These are phyloP conservation scores for Drosophila tani DNA, from an alignment of 1,140 invertebrate species.

Conservation along the genomic window DNA sequence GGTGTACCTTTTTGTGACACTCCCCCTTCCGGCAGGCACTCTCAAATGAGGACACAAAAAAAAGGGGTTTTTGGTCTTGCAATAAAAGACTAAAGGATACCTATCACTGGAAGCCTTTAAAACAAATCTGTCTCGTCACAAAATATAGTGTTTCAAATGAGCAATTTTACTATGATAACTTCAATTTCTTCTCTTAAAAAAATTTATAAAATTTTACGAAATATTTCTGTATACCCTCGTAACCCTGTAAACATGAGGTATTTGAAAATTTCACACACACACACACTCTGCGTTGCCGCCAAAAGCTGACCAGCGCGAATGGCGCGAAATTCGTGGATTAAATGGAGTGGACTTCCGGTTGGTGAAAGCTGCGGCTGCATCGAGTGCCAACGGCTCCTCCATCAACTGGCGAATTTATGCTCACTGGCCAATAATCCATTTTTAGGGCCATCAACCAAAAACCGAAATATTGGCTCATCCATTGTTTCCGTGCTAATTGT, in stretches of 20 bases:
- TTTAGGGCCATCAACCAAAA: slow-evolving; percentile 77
- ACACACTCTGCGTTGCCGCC: slow-evolving; percentile 6
- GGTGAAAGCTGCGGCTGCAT: slow-evolving; percentile 60
- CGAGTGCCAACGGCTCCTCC: slow-evolving; percentile 35
- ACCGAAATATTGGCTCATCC: slow-evolving; percentile 71
- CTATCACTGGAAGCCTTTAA: background rate
- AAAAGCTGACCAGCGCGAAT: slow-evolving; percentile 68
- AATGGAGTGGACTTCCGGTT: slow-evolving; percentile 83
- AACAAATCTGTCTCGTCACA: background rate
- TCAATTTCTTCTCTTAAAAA: background rate
- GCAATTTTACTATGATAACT: too few species aligned
- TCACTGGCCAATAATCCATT: slow-evolving; percentile 84
- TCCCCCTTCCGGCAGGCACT: slow-evolving; percentile 31
- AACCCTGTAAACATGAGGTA: background rate
- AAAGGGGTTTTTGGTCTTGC: background rate
- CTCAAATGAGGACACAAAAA: slow-evolving; percentile 15
- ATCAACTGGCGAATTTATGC: slow-evolving; percentile 73
- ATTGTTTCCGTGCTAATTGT: slow-evolving; percentile 85
- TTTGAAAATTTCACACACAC: slow-evolving; percentile 2
- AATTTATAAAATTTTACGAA: background rate
- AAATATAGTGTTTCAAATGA: background rate
- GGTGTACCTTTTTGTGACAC: slow-evolving; percentile 65
- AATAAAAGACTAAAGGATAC: background rate
- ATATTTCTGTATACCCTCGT: background rate
- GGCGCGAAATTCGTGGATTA: slow-evolving; percentile 81